Percentiles rank a stretch among this genome's conserved stretches.
Conservation (phyloP, 2,888 invertebrate genomes). For the Tethea ocularis region DNA sequence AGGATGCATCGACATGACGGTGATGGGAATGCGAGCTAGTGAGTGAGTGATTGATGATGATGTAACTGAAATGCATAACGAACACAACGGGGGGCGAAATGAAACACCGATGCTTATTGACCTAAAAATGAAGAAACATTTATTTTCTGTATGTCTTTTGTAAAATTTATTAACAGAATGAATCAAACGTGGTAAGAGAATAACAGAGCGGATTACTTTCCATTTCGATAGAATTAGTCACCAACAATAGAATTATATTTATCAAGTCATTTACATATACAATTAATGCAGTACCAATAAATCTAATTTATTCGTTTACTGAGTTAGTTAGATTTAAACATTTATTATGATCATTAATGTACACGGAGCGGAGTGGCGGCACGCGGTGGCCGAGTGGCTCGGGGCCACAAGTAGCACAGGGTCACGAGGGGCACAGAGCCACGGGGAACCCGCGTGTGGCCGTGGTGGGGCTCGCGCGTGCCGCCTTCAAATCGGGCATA, state of each 20-base stretch:
- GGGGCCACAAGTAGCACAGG: not conserved
- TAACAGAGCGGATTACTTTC: conserved; percentile 79
- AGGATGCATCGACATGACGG: not conserved
- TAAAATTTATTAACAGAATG: conserved; percentile 84
- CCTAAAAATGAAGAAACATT: conserved; percentile 90
- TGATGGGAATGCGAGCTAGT: not conserved
- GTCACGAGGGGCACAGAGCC: conserved; percentile 8
- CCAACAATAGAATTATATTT: conserved; percentile 82
- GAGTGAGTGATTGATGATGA: too few relatives aligned
- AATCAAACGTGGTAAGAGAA: conserved; percentile 78
- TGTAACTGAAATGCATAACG: conserved; percentile 7
- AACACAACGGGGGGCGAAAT: conserved; percentile 56
- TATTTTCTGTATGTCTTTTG: conserved; percentile 88
- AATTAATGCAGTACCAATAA: conserved; percentile 78
- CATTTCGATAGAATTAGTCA: conserved; percentile 77
- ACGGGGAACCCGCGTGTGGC: not conserved
- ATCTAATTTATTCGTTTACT: conserved; percentile 81
- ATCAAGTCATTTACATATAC: conserved; percentile 81
- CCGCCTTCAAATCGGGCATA: conserved; percentile 51
- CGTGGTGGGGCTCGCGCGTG: conserved; percentile 21
- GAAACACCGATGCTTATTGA: conserved; percentile 85
- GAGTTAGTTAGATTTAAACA: conserved; percentile 77
- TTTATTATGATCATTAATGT: conserved; percentile 68
- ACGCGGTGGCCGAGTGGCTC: conserved; percentile 9
- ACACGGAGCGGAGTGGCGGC: conserved; percentile 50